phyloP scores from a whole-genome alignment of 2,797 vertebrate genomes.

The Chloroceryle inda region DNA sequence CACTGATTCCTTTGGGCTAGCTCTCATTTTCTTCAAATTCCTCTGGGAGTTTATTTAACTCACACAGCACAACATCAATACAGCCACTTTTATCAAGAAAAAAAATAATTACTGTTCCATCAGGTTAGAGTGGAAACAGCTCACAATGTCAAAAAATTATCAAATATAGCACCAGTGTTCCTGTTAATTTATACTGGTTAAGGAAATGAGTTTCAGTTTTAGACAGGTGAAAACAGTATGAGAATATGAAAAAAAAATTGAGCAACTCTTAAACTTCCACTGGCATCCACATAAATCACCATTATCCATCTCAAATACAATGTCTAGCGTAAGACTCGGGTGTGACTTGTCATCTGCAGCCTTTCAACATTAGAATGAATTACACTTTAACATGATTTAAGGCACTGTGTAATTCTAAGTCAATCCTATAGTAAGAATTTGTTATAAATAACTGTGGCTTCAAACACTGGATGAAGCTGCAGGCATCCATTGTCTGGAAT shows the following conservation, averaged over 20 bases:
- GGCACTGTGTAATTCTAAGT: not conserved
- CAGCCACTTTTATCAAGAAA: not conserved
- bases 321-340: rapidly evolving
- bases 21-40: not conserved
- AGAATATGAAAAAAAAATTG: not conserved
- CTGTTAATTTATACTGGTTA: not conserved
- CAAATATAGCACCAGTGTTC: not conserved
- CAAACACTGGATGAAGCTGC: not conserved
- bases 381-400: not conserved
- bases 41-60: not conserved
- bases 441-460: not conserved
- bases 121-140: not conserved
- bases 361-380: not conserved
- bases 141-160: not conserved
- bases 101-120: not conserved
- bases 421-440: not conserved
- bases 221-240: not conserved
- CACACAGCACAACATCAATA: not conserved
- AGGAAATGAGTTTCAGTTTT: not conserved
- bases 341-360: not conserved
- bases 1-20: not conserved
- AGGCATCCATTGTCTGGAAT: not conserved
- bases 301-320: not conserved
- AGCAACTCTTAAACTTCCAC: not conserved
- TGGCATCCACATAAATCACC: not conserved